Conservation (phyloP, 2,797 vertebrate genomes). For the Cyclopterus lumpus region DNA sequence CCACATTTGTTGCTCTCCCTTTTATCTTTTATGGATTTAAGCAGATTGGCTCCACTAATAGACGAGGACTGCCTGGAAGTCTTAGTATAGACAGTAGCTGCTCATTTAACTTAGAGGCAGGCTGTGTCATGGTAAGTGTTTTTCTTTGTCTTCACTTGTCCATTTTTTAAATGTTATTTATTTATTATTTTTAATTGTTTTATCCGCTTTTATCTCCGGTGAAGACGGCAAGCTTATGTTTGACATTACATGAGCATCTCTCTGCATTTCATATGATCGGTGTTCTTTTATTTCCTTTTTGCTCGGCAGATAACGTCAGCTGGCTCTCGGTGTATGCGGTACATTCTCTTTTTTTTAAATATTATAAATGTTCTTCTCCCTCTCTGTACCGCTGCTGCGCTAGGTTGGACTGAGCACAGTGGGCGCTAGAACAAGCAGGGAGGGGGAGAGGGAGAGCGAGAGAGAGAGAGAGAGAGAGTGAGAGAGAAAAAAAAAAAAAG, state of each 20-base stretch:
- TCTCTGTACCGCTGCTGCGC: conserved; percentile 75
- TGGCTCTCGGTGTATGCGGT: conserved; percentile 29
- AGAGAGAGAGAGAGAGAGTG: conserved; percentile 17
- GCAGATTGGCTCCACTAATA: conserved; percentile 46
- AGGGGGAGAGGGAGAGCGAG: conserved; percentile 30
- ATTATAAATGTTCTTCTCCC: conserved; percentile 57
- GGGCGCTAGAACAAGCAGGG: conserved; percentile 69
- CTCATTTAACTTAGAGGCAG: conserved; percentile 38
- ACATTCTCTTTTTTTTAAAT: conserved; percentile 19
- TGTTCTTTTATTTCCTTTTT: not conserved
- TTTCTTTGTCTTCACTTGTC: conserved; percentile 67
- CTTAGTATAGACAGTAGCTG: conserved; percentile 28
- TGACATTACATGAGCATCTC: conserved; percentile 27
- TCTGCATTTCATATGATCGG: conserved; percentile 30
- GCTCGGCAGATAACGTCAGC: conserved; percentile 53
- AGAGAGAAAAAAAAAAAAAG: conserved; percentile 43
- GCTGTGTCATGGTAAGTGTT: conserved; percentile 51
- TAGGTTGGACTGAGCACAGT: conserved; percentile 80
- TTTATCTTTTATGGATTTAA: conserved; percentile 69
- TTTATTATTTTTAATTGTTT: not conserved
- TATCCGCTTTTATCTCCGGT: conserved; percentile 7
- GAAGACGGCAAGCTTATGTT: conserved; percentile 46
- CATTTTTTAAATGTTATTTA: no score
- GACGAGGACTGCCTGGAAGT: conserved; percentile 36
- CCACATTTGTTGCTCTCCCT: conserved; percentile 65